phyloP scores from a whole-genome alignment of 2,888 invertebrate species.

The Tipula lateralis region DNA sequence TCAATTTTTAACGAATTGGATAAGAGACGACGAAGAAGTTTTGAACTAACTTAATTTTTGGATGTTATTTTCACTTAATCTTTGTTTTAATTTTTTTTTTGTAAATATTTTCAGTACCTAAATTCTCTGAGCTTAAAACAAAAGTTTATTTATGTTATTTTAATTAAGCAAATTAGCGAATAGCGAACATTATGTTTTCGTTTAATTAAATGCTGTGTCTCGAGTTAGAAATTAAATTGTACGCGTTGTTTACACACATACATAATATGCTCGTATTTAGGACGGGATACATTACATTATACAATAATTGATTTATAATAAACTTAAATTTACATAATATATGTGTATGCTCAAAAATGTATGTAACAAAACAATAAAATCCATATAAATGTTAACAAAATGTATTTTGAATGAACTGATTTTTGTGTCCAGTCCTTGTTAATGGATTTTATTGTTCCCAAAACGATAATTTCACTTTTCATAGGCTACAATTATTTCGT shows the following conservation, averaged over 20 bases:
- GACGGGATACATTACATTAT: background rate
- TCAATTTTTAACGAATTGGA: background rate
- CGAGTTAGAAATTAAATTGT: background rate
- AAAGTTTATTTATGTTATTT: background rate
- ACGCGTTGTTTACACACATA: background rate
- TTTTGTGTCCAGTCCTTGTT: background rate
- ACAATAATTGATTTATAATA: background rate
- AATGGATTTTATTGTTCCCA: conserved; percentile 19
- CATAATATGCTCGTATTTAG: background rate
- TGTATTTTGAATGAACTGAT: background rate
- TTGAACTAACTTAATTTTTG: background rate
- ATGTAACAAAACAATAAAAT: background rate
- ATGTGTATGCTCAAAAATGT: background rate
- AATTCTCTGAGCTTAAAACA: background rate
- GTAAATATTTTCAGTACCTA: background rate
- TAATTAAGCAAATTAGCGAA: background rate
- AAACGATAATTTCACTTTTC: conserved; percentile 9
- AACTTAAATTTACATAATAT: background rate
- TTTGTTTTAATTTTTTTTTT: background rate
- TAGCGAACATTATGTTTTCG: background rate
- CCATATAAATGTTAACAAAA: background rate
- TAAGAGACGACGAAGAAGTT: background rate
- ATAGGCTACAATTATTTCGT: background rate
- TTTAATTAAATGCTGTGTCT: background rate
- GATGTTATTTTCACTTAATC: conserved; percentile 19